Percentiles rank a stretch among this genome's conserved stretches.
phyloP scores from a whole-genome alignment of 2,797 vertebrate species.

The Coreius guichenoti region DNA sequence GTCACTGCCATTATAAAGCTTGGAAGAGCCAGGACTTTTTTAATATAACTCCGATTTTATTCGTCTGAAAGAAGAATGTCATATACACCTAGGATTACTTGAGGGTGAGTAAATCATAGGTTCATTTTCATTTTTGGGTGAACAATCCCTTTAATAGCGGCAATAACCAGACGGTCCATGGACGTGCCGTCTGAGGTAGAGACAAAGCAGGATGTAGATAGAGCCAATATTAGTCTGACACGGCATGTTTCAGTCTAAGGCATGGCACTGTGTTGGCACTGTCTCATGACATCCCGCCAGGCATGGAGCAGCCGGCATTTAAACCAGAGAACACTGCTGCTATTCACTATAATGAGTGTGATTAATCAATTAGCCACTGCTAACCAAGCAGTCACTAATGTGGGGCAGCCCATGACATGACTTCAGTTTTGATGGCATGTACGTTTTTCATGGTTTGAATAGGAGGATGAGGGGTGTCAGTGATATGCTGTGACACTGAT shows the following conservation, averaged over 20 bases:
- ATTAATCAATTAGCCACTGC: constrained; percentile 76
- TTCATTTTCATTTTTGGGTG: too few relatives aligned
- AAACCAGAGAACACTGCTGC: constrained; percentile 55
- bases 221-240: constrained; percentile 68
- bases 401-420: constrained; percentile 63
- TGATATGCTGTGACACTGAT: constrained; percentile 39
- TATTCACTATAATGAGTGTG: constrained; percentile 70
- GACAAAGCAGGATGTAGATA: constrained; percentile 49
- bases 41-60: too few relatives aligned
- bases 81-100: too few relatives aligned
- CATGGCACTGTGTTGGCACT: constrained; percentile 60
- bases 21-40: too few relatives aligned
- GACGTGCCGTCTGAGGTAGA: neutral
- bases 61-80: too few relatives aligned
- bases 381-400: constrained; percentile 53
- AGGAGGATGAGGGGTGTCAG: constrained; percentile 71
- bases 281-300: constrained; percentile 65
- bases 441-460: constrained; percentile 68
- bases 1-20: too few relatives aligned
- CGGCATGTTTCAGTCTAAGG: constrained; percentile 59
- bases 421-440: constrained; percentile 71
- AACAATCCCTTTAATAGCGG: neutral
- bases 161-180: neutral
- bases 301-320: constrained; percentile 64
- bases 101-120: too few relatives aligned